Evolutionary conservation across 2,113 vertebrate species (phyloP), one percentile per base, ranked within the genome.

Genomic region (Epinephelus cyanopodus): DNA sequence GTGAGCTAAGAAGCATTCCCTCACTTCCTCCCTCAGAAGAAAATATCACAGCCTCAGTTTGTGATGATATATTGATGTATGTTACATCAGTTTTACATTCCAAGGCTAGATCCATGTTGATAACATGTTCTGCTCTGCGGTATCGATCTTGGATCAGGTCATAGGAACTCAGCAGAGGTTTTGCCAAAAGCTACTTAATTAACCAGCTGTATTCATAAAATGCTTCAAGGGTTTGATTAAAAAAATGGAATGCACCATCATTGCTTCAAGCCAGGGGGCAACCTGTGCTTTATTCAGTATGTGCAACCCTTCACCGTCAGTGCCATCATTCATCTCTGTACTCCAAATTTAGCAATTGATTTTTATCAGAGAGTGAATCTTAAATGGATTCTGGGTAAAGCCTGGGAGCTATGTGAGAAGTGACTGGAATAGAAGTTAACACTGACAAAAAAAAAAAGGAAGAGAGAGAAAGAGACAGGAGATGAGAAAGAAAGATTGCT

Each of bases 351-450:
- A 64, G 50, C 77, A 71, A 86, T 78, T 77, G 85, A 89, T 86
- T 87, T 88, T 77, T 86, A 90, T 88, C 86, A 58, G 45, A 74
- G 70, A 73, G 82, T 79, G 66, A 84, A 92, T 87, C 83, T 84
- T 82, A 84, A 93, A 89, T 86, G 79, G 80, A 81, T 93, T 90
- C 18, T 74, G 68, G 83, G 77, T 72, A 66, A 82, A 83, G 75
- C 90, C 87, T 62, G 1, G 61, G 48, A 86, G 91, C 68, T 29
- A 67, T 11, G 19, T 48, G 48, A 83, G 60, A 72, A 81, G 45
- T 70, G 69, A 56, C 65, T 81, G 37, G 60, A 54, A 75, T 79
- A 80, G 47, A 90, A 87, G 81, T 86, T 76, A 79, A 86, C 39
- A 29, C 33, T 48, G 78, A 77, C 62, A 84, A 5, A 29, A 37